phyloP scores from a whole-genome alignment of 2,888 invertebrate genomes.

The Tridacna gigas region DNA sequence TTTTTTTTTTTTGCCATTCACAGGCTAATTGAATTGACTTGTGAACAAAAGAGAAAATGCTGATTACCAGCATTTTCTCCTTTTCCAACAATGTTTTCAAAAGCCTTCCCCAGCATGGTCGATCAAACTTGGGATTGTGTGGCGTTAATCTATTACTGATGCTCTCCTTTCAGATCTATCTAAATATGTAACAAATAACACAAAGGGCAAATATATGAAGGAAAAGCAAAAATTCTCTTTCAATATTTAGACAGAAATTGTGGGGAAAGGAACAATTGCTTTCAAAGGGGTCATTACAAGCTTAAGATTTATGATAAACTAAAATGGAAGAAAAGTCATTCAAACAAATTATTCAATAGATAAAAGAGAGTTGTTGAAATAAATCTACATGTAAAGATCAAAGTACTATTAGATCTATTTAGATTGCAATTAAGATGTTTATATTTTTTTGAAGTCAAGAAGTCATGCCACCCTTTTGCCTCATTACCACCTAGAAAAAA shows the following conservation, averaged over 20 bases:
- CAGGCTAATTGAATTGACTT: no score
- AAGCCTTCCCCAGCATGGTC: background rate
- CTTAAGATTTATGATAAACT: background rate
- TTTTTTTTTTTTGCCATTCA: no score
- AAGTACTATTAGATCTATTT: conserved; percentile 11
- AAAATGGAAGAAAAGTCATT: background rate
- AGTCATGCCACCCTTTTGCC: no score
- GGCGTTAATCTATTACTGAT: no score
- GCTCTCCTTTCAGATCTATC: no score
- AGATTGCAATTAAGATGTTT: conserved; percentile 19
- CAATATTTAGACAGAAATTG: background rate
- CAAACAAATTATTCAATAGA: background rate
- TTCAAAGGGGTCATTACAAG: background rate
- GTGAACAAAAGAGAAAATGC: conserved; percentile 5
- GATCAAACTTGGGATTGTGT: no score
- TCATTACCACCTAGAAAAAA: no score
- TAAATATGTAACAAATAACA: no score
- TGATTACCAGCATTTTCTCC: background rate
- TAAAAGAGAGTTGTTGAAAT: background rate
- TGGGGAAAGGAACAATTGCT: background rate
- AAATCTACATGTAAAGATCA: background rate
- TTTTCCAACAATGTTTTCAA: conserved; percentile 9
- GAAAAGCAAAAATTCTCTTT: no score
- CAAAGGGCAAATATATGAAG: no score
- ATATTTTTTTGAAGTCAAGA: background rate